Conservation (phyloP, 2,113 vertebrate species). For the Orycteropus afer region DNA sequence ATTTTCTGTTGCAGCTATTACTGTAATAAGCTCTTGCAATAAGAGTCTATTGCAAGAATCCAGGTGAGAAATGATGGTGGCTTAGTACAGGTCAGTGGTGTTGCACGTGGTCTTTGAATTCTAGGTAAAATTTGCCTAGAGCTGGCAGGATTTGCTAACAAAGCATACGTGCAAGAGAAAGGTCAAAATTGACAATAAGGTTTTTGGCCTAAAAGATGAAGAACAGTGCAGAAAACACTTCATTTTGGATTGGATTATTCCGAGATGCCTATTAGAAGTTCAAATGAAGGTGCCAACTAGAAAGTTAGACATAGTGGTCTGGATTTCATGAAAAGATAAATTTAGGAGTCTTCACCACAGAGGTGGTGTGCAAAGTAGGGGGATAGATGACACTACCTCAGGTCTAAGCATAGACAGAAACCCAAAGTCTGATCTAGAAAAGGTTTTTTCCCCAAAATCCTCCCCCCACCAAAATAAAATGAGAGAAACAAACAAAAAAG, state of each 20-base stretch:
- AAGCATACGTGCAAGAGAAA: not conserved
- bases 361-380: not conserved
- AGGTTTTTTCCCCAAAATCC: not conserved
- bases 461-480: not conserved
- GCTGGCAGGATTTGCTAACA: not conserved
- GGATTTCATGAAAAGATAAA: not conserved
- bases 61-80: not conserved
- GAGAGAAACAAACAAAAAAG: too few species aligned
- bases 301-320: too few species aligned
- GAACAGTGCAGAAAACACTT: too few species aligned
- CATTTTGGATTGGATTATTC: not conserved
- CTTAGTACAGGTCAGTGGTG: not conserved
- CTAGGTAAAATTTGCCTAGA: not conserved
- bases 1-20: not conserved
- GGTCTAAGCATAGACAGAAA: not conserved
- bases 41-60: not conserved
- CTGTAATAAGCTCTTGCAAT: not conserved
- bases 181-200: not conserved
- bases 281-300: not conserved
- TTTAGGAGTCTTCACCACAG: not conserved
- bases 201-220: not conserved
- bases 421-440: not conserved
- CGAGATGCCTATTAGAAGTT: not conserved
- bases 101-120: not conserved
- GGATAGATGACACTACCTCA: not conserved